Base-by-base conservation (phyloP, 1,140 invertebrate genomes). In the Subanguina moxae region DNA sequence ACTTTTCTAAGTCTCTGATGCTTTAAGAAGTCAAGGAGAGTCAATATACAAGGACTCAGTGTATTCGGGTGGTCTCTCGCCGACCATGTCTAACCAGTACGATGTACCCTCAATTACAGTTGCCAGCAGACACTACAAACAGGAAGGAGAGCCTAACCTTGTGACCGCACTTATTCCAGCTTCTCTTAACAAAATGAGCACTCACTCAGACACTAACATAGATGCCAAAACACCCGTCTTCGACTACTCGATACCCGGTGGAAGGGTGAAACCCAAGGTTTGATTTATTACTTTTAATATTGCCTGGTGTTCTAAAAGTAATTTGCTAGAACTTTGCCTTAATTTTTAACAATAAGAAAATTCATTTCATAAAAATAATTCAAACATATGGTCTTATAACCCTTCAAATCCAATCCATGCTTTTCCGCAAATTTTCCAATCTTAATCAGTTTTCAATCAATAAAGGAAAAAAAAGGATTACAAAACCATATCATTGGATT, bases 61-160 rank as follows among this genome's bases (percentile, higher is more conserved):
- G 23, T 65, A 43, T 27, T 21, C 48, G 48, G 48, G 48, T 52
- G 3, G 48, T 52, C 23, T 15, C 8, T 52, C 48, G 15, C 48
- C 48, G 8, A 67, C 65, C 21, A 68, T 57, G 15, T 67, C 65
- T 3, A 65, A 25, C 46, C 65, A 23, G 38, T 67, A 67, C 11
- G 65, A 67, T 69, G 59, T 30, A 21, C 25, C 25, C 27, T 28
- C 57, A 7, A 64, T 65, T 25, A 52, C 48, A 23, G 64, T 65
- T 13, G 48, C 30, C n/a, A 61, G 28, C 7, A 61, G n/a, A 38
- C 58, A 25, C 63, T 67, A 30, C 11, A 1, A n/a, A 15, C 43
- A 30, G 45, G 45, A 61, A n/a, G 58, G 15, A 7, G 42, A n/a
- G 19, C n/a, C 46, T 3, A 61, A 45, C 1, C 58, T 19, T 42